Conservation (phyloP, 2,888 invertebrate species). For the Hybos culiciformis region DNA sequence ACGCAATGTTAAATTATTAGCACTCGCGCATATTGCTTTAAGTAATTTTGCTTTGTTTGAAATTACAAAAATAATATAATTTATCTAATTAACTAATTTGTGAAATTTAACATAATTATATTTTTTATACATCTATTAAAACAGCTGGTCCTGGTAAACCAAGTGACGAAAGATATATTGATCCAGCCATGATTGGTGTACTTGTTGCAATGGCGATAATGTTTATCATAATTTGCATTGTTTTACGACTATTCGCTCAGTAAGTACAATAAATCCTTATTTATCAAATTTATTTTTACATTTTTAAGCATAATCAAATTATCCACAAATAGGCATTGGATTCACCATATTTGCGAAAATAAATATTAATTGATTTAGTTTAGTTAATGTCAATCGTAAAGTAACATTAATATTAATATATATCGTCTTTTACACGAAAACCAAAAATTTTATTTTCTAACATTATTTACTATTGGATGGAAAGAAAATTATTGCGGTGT, state of each 20-base stretch:
- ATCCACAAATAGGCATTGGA: too few species aligned
- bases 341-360: too few species aligned
- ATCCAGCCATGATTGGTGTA: slow-evolving; percentile 83
- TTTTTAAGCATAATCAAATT: too few species aligned
- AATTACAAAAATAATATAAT: background rate
- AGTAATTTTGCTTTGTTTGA: background rate
- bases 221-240: slow-evolving; percentile 89
- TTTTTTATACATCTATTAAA: background rate
- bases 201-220: slow-evolving; percentile 82
- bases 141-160: background rate
- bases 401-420: too few species aligned
- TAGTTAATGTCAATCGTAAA: too few species aligned
- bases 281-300: too few species aligned
- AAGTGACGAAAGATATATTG: slow-evolving; percentile 52
- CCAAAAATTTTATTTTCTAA: too few species aligned
- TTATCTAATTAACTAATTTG: too few species aligned
- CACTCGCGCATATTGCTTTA: background rate
- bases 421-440: too few species aligned
- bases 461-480: too few species aligned
- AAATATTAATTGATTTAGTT: too few species aligned
- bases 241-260: slow-evolving; percentile 84
- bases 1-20: background rate
- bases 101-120: background rate
- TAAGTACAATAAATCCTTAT: slow-evolving; percentile 37
- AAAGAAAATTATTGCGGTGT: too few species aligned